Conservation (phyloP, 2,797 vertebrate genomes). For the Acrossocheilus fasciatus region DNA sequence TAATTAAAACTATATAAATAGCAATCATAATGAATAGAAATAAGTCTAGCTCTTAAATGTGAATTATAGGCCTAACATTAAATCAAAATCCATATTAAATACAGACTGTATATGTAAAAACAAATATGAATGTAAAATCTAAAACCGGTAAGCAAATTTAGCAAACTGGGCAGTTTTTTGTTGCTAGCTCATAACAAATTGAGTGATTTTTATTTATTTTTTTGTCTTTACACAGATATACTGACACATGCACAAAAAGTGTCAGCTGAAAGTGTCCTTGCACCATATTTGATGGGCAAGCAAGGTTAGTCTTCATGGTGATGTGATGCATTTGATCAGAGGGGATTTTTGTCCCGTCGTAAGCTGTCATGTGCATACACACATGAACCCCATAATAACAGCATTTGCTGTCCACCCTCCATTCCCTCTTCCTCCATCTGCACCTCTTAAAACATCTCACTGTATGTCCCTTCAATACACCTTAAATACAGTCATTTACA, state of each 20-base stretch:
- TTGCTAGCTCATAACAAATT: background rate
- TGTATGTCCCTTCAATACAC: conserved; percentile 36
- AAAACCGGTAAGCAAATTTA: background rate
- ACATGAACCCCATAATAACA: conserved; percentile 32
- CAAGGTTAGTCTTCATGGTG: background rate
- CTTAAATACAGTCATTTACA: conserved; percentile 47
- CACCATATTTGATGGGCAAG: background rate
- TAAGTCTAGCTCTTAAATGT: too few relatives aligned
- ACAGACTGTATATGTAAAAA: background rate
- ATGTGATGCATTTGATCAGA: background rate
- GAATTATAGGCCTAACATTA: background rate
- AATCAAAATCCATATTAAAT: background rate
- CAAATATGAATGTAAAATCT: background rate
- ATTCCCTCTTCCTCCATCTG: background rate
- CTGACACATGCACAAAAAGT: background rate
- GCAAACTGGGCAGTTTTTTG: background rate
- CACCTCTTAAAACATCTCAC: conserved; percentile 22
- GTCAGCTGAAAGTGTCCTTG: background rate
- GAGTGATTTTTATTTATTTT: too few relatives aligned
- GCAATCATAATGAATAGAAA: background rate
- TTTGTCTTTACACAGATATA: conserved; percentile 16
- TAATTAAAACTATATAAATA: background rate
- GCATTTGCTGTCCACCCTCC: conserved; percentile 32
- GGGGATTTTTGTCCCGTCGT: background rate
- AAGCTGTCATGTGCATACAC: background rate